Conservation (phyloP, 2,888 invertebrate genomes). For the Andrena fulva region DNA sequence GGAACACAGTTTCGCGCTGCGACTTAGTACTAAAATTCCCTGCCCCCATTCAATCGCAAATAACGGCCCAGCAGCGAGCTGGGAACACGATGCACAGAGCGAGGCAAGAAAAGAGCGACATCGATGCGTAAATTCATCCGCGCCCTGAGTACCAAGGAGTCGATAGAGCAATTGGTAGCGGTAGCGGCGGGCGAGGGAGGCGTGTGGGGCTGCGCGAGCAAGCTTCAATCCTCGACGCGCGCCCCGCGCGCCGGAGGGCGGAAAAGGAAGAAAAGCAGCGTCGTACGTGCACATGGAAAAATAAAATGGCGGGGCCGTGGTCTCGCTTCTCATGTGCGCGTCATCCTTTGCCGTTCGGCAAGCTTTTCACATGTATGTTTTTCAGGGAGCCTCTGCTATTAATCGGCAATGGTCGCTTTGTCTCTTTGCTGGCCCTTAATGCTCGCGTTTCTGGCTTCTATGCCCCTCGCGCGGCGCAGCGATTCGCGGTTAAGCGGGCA, state of each 20-base stretch:
- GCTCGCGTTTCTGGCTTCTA: not conserved
- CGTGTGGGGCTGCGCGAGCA: conserved; percentile 53
- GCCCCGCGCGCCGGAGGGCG: conserved; percentile 30
- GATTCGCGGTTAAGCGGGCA: not conserved
- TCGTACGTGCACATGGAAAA: conserved; percentile 35
- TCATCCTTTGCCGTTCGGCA: not conserved
- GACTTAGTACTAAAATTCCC: too few species aligned
- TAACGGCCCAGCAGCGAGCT: too few species aligned
- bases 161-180: conserved; percentile 38
- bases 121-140: conserved; percentile 38
- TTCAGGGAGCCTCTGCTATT: not conserved
- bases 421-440: not conserved
- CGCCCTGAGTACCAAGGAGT: conserved; percentile 17
- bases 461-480: not conserved
- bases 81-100: too few species aligned
- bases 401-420: conserved; percentile 14
- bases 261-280: conserved; percentile 56
- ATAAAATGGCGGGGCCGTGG: conserved; percentile 66
- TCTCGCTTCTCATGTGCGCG: not conserved
- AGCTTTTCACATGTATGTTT: not conserved
- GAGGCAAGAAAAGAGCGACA: conserved; percentile 10
- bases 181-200: conserved; percentile 13
- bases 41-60: too few species aligned
- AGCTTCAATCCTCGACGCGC: conserved; percentile 37
- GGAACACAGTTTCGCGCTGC: too few species aligned